Conservation (phyloP, 2,113 vertebrate genomes). For the Entomyzon cyanotis region DNA sequence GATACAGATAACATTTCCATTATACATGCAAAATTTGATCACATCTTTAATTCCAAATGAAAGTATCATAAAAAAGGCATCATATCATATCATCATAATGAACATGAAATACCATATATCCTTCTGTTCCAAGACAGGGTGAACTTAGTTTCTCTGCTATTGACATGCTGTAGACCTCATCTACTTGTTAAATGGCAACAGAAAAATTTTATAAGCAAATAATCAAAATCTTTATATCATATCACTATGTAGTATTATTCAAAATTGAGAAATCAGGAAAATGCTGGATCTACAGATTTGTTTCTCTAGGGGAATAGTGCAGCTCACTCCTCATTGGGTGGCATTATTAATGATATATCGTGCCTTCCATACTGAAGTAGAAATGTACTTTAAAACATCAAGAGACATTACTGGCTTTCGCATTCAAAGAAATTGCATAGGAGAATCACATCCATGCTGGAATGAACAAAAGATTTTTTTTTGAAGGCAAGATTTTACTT, state of each 20-base stretch:
- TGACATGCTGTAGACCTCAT: not conserved
- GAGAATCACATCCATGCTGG: not conserved
- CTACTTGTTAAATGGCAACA: not conserved
- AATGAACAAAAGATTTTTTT: not conserved
- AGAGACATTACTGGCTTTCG: not conserved
- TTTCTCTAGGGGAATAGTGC: not conserved
- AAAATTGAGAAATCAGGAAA: slow-evolving; percentile 16
- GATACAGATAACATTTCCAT: not conserved
- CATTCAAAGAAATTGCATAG: not conserved
- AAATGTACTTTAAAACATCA: not conserved
- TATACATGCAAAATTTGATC: not conserved
- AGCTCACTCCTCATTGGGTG: not conserved
- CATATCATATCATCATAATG: not conserved
- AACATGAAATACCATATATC: not conserved
- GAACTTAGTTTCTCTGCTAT: not conserved
- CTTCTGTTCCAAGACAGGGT: not conserved
- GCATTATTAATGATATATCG: not conserved
- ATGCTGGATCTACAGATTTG: not conserved
- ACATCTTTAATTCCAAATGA: not conserved
- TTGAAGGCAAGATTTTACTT: not conserved
- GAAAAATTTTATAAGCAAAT: not conserved
- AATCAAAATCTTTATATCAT: not conserved
- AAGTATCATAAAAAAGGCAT: not conserved
- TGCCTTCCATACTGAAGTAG: not conserved
- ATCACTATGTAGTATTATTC: not conserved